Base-by-base conservation (phyloP, 92 coral and sea anemone genomes). In the Actinernus sp. region DNA sequence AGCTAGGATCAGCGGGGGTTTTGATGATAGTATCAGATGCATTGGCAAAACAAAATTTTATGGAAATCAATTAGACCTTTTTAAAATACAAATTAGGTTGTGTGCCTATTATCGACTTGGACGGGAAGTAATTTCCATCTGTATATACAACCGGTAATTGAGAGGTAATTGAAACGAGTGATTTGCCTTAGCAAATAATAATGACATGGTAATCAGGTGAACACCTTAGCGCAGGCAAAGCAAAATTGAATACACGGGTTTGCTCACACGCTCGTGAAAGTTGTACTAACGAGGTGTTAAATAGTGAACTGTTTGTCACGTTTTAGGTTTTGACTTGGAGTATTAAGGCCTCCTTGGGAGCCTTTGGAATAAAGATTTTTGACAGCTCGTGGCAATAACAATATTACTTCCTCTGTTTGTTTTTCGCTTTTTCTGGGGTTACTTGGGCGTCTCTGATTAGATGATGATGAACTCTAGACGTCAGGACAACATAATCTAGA, bases 101-200 rank as follows among this genome's bases (percentile, higher is more conserved):
- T 74, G 88, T 73, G 73, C 75, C 81, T 86, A 81, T 81, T 90
- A 82, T 81, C 88, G 68, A 79, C 61, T 72, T 63, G 91, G 80
- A 65, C 79, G 79, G 86, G 71, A 82, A 74, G 76, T 73, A 88
- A 90, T 76, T 86, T 90, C 81, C 97, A 90, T 81, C 85, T 86
- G 92, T 86, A 69, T 90, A 76, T 71, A 78, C 58, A 81, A 77
- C 92, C 97, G 97, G 92, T 90, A 90, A 90, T 90, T 90, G 89
- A 50, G 54, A 59, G 79, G 86, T 90, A 86, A 90, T 90, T 90
- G 97, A 76, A 90, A 65, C 92, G 65, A 75, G 78, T 74, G 88
- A 90, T 90, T 84, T 86, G 79, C 81, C 52, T 70, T 66, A 68
- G 66, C 61, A 73, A 76, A 68, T 65, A 86, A 81, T 73, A 64